Percentiles rank a stretch among this genome's conserved stretches.
Evolutionary conservation across 92 coral and sea anemone species (phyloP).

Genomic region (Zoanthus solanderi): DNA sequence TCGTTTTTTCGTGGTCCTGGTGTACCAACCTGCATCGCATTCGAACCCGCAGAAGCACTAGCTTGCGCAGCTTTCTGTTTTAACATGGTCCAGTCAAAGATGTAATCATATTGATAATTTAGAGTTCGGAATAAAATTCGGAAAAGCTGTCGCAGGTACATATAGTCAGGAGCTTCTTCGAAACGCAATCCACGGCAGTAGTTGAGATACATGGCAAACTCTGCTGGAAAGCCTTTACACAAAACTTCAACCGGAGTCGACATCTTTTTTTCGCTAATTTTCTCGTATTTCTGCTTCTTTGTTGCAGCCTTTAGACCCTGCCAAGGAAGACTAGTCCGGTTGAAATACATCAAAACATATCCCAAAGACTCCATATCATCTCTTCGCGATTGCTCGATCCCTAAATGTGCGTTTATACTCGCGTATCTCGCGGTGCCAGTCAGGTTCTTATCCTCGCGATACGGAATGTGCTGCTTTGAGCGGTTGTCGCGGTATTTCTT

Average conservation of each 20-base stretch:
- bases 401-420: conserved; percentile 97
- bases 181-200: conserved; percentile 97
- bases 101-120: conserved; percentile 97
- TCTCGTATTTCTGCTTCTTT: conserved; percentile 97
- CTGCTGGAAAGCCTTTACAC: conserved; percentile 99
- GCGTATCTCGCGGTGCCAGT: conserved; percentile 99
- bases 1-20: conserved; percentile 75
- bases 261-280: conserved; percentile 99
- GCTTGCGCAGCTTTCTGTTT: conserved; percentile 96
- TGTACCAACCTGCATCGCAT: conserved; percentile 69
- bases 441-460: conserved; percentile 97
- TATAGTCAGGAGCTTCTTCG: conserved; percentile 96
- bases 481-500: conserved; percentile 97
- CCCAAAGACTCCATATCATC: conserved; percentile 99
- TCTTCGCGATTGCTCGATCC: conserved; percentile 97
- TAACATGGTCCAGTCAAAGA: conserved; percentile 99
- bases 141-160: conserved; percentile 97
- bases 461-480: conserved; percentile 92
- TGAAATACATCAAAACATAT: conserved; percentile 97
- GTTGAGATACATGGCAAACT: conserved; percentile 99
- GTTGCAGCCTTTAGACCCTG: conserved; percentile 98
- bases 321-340: conserved; percentile 98
- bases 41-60: conserved; percentile 69
- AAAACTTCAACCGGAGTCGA: conserved; percentile 97
- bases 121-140: conserved; percentile 96